A percentile compares a stretch with the other conserved stretches of the same genome.
Evolutionary conservation across 2,888 invertebrate species (phyloP).

Genomic region (Myopa testacea): DNA sequence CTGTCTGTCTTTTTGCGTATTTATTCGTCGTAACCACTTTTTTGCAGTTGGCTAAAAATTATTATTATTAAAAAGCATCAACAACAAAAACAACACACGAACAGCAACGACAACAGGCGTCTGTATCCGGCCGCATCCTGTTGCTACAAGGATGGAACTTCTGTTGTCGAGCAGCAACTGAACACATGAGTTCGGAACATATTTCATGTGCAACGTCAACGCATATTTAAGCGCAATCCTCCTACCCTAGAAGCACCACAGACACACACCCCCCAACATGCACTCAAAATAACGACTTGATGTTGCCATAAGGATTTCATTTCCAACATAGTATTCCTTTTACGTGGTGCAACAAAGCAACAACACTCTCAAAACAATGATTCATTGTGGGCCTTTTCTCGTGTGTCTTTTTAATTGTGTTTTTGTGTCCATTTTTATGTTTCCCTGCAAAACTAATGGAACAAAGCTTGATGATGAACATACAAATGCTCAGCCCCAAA

Average conservation of each 20-base stretch:
- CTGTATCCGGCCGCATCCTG: slow-evolving; percentile 8
- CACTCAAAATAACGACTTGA: not conserved
- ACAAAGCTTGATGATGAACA: too few relatives aligned
- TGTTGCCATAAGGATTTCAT: too few relatives aligned
- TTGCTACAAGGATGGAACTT: slow-evolving; percentile 5
- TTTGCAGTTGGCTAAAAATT: slow-evolving; percentile 3
- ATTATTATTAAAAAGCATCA: slow-evolving; percentile 19
- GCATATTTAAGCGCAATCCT: too few relatives aligned
- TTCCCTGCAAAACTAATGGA: too few relatives aligned
- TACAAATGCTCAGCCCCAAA: too few relatives aligned
- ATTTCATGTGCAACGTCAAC: not conserved
- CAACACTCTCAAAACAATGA: too few relatives aligned
- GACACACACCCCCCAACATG: not conserved
- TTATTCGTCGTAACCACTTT: not conserved
- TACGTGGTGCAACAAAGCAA: too few relatives aligned
- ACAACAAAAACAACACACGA: slow-evolving; percentile 1
- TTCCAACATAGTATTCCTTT: too few relatives aligned
- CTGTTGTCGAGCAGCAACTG: not conserved
- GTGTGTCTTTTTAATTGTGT: too few relatives aligned
- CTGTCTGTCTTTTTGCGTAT: not conserved
- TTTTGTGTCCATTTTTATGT: too few relatives aligned
- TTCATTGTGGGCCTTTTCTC: too few relatives aligned
- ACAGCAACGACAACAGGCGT: not conserved
- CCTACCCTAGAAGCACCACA: too few relatives aligned
- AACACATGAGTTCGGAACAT: slow-evolving; percentile 7